Evolutionary conservation across 2,797 vertebrate genomes (phyloP).

Genomic region (Bryconaethiops microstoma): DNA sequence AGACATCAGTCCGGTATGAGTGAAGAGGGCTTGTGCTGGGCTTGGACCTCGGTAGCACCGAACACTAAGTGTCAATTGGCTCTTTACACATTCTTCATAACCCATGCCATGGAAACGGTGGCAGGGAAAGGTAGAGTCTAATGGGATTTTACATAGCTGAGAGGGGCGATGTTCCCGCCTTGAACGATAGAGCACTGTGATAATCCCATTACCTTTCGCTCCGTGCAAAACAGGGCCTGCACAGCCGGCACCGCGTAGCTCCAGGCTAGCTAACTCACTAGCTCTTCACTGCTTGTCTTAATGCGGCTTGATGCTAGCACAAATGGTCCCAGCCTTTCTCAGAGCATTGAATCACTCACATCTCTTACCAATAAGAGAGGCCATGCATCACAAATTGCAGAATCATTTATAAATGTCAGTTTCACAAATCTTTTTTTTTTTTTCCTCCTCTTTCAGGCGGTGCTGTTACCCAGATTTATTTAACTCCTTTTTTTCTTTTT

Average conservation of each 20-base stretch:
- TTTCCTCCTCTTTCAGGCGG: background rate
- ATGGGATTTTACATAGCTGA: slow-evolving; percentile 67
- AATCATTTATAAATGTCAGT: slow-evolving; percentile 25
- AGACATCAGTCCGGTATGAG: background rate
- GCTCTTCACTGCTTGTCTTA: slow-evolving; percentile 30
- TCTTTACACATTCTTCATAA: slow-evolving; percentile 36
- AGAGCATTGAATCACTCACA: slow-evolving; percentile 24
- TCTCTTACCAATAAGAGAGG: slow-evolving; percentile 21
- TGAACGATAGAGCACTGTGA: slow-evolving; percentile 62
- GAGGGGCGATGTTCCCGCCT: slow-evolving; percentile 62
- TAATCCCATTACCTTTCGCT: slow-evolving; percentile 70
- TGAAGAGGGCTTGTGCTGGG: background rate
- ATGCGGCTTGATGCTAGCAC: slow-evolving; percentile 29
- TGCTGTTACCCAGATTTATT: background rate
- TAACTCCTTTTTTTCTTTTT: no score
- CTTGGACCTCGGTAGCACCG: background rate
- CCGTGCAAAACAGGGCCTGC: slow-evolving; percentile 53
- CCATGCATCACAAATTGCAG: slow-evolving; percentile 20
- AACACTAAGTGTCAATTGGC: background rate
- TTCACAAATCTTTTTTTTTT: slow-evolving; percentile 3
- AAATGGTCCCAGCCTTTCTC: slow-evolving; percentile 26
- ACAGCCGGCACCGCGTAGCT: slow-evolving; percentile 48
- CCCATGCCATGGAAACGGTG: slow-evolving; percentile 46
- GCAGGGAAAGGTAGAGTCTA: slow-evolving; percentile 60
- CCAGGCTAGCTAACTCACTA: slow-evolving; percentile 35